These are phyloP conservation scores for Apostichopus leukothele DNA, from an alignment of 53 echinoderm and acorn worm genomes.

Conservation along the genomic window DNA sequence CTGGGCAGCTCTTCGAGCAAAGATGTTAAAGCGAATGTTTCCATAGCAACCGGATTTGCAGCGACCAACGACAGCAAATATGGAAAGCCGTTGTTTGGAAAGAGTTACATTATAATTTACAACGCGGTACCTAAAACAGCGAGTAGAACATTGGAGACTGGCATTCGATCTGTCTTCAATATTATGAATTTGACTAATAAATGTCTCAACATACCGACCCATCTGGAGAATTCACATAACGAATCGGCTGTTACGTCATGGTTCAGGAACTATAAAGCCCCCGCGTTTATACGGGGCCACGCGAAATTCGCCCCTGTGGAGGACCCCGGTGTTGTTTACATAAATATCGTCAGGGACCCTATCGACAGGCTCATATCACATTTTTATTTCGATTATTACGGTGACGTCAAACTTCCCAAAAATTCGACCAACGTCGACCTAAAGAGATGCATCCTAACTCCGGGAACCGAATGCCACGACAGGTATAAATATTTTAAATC, in stretches of 20 bases:
- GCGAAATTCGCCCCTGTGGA: neutral
- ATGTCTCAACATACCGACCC: neutral
- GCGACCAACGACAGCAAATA: neutral
- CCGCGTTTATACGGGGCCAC: slow-evolving; percentile 16
- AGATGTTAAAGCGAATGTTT: neutral
- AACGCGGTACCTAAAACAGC: slow-evolving; percentile 23
- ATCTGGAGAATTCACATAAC: neutral
- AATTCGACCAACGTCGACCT: neutral
- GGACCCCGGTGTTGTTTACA: neutral
- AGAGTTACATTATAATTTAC: neutral
- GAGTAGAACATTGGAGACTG: neutral
- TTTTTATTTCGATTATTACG: slow-evolving; percentile 25
- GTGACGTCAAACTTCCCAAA: neutral
- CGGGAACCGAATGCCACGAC: neutral
- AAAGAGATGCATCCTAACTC: neutral
- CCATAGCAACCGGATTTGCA: neutral
- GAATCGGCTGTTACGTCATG: neutral
- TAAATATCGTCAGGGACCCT: slow-evolving; percentile 1
- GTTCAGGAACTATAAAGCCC: neutral
- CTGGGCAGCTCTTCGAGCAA: neutral
- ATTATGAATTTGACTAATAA: neutral
- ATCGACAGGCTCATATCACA: neutral
- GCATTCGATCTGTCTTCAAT: neutral
- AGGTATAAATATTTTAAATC: slow-evolving; percentile 20
- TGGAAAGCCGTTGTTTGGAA: slow-evolving; percentile 5